Evolutionary conservation across 2,888 invertebrate species (phyloP).

Genomic region (Standfussiana lucernea): DNA sequence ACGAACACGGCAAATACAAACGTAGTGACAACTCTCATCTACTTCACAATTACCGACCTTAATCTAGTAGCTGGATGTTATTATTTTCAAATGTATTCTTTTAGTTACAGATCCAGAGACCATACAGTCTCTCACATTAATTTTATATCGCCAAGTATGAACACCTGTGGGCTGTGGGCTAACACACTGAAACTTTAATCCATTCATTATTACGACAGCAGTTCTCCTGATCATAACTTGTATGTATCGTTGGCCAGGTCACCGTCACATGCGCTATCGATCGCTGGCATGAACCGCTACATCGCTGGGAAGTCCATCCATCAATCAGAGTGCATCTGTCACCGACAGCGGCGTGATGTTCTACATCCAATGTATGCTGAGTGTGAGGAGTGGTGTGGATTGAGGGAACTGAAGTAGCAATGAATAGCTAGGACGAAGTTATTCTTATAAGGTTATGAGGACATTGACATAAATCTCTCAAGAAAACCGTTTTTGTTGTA

Average conservation of each 20-base stretch:
- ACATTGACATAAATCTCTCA: too few relatives aligned
- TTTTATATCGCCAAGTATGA: neutral
- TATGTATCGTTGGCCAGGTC: too few relatives aligned
- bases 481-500: neutral
- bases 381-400: neutral
- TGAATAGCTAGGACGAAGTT: neutral
- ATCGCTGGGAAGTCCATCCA: slow-evolving; percentile 12
- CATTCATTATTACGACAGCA: neutral
- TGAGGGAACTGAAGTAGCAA: neutral
- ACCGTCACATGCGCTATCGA: slow-evolving; percentile 20
- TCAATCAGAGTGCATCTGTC: slow-evolving; percentile 26
- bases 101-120: neutral
- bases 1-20: too few relatives aligned
- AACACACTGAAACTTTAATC: neutral
- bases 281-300: slow-evolving; percentile 23
- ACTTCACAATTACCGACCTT: neutral
- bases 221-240: neutral
- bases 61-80: neutral
- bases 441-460: neutral
- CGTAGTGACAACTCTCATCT: neutral
- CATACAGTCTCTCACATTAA: neutral
- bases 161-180: neutral
- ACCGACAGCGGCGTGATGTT: neutral
- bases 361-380: neutral
- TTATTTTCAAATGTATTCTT: neutral